Conservation (phyloP, 1,140 invertebrate species). For the Diachasma alloeum region DNA sequence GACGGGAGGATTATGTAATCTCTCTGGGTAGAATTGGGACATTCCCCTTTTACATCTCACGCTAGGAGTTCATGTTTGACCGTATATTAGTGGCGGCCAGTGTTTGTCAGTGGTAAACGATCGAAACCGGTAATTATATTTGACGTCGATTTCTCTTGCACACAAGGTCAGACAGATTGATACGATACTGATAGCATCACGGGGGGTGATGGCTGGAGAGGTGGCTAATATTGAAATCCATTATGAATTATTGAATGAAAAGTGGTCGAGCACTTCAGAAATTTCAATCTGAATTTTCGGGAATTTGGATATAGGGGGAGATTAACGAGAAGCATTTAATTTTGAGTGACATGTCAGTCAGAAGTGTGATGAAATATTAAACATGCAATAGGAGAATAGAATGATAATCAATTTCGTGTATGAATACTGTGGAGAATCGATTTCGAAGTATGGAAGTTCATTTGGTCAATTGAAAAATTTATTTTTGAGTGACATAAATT, state of each 20-base stretch:
- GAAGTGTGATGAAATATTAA: too few relatives aligned
- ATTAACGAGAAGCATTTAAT: neutral
- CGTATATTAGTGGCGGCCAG: slow-evolving; percentile 42
- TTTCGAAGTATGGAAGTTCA: too few relatives aligned
- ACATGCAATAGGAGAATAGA: too few relatives aligned
- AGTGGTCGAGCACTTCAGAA: neutral
- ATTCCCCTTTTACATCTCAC: neutral
- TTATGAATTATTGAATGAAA: neutral
- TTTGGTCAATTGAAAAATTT: too few relatives aligned
- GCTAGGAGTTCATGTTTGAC: slow-evolving; percentile 37
- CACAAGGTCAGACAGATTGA: slow-evolving; percentile 42
- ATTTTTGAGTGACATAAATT: too few relatives aligned
- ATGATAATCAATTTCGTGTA: too few relatives aligned
- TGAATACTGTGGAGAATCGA: too few relatives aligned
- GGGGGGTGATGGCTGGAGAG: neutral
- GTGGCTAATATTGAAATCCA: slow-evolving; percentile 9
- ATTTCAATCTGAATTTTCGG: neutral
- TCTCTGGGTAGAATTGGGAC: neutral
- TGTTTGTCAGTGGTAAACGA: slow-evolving; percentile 55
- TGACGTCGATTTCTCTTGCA: slow-evolving; percentile 57
- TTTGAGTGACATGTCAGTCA: too few relatives aligned
- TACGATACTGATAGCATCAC: neutral
- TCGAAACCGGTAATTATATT: slow-evolving; percentile 61
- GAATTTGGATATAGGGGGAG: neutral
- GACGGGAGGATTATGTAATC: neutral